Conservation (phyloP, 2,113 vertebrate genomes). For the Cranoglanis bouderius region DNA sequence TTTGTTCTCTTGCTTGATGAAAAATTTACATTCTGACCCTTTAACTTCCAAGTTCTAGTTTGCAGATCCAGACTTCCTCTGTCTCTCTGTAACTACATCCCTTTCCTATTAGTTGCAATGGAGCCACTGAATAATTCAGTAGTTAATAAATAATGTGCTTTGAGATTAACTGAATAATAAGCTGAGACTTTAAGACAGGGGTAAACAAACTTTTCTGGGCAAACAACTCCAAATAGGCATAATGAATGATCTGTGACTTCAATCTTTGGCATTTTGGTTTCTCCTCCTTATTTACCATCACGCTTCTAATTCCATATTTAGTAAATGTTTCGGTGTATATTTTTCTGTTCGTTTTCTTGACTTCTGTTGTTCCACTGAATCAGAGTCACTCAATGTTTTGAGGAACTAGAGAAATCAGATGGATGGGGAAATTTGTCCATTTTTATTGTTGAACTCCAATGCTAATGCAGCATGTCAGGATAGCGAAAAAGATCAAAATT, state of each 20-base stretch:
- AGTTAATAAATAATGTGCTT: not conserved
- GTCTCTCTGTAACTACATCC: not conserved
- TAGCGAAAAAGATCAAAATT: not conserved
- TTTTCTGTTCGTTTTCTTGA: not conserved
- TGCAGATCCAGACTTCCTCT: not conserved
- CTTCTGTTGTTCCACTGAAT: not conserved
- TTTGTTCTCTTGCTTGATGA: not conserved
- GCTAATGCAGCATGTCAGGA: not conserved
- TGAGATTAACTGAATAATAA: not conserved
- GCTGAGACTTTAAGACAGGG: not conserved
- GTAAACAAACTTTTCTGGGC: not conserved
- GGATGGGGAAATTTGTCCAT: not conserved
- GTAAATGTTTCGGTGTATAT: not conserved
- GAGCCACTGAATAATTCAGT: not conserved
- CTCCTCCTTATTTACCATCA: not conserved
- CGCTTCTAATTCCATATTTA: not conserved
- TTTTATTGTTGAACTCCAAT: not conserved
- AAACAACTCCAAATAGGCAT: not conserved
- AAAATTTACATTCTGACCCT: not conserved
- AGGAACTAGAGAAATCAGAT: not conserved
- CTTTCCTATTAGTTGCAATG: not conserved
- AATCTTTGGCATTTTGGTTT: not conserved
- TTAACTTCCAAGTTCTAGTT: slow-evolving; percentile 9
- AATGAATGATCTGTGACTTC: not conserved
- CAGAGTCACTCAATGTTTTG: not conserved